Conservation (phyloP, 2,113 vertebrate species). For the Macrotus californicus region DNA sequence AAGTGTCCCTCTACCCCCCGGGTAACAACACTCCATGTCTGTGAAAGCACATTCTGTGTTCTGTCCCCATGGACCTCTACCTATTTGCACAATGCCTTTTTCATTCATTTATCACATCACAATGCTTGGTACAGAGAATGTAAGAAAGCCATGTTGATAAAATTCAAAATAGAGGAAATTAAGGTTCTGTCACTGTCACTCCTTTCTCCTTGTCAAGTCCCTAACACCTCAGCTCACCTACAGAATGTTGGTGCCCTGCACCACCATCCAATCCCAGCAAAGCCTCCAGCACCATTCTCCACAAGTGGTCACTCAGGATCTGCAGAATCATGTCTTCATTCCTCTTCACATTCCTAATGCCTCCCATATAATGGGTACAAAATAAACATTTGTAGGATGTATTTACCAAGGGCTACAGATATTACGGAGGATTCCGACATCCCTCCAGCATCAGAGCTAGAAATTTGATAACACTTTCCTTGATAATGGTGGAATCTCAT, state of each 20-base stretch:
- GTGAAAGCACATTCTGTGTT: too few species aligned
- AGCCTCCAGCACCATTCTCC: not conserved
- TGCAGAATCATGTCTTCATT: not conserved
- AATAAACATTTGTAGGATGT: not conserved
- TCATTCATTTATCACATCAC: not conserved
- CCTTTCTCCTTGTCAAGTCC: not conserved
- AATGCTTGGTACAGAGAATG: not conserved
- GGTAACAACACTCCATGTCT: not conserved
- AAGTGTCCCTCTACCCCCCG: not conserved
- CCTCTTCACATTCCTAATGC: not conserved
- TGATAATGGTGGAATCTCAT: not conserved
- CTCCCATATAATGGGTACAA: not conserved
- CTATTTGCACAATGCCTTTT: not conserved
- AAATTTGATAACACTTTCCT: not conserved
- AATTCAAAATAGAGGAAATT: not conserved
- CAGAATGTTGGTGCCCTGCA: not conserved
- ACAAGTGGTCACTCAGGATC: accelerated
- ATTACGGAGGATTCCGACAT: not conserved
- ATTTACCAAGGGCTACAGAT: not conserved
- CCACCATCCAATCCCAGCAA: not conserved
- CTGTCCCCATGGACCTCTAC: not conserved
- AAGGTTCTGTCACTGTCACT: not conserved
- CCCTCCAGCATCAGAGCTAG: not conserved
- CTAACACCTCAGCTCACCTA: not conserved
- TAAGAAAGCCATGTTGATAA: not conserved